Percentiles rank a stretch among this genome's conserved stretches.
Conservation (phyloP, 1,140 invertebrate species). For the Aethina tumida region DNA sequence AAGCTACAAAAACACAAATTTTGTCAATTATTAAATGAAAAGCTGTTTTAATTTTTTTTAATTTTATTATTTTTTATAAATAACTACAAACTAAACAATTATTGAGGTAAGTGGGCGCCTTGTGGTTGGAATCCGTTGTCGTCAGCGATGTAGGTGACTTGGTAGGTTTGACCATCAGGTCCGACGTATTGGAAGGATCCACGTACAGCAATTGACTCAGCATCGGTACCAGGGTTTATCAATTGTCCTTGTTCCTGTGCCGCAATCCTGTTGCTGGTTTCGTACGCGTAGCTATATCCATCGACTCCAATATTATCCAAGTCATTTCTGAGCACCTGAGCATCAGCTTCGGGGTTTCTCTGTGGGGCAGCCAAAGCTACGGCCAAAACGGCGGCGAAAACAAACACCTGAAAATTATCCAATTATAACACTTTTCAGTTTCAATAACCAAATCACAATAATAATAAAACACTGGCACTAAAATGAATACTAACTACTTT, state of each 20-base stretch:
- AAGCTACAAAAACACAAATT: too few species aligned
- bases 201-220: slow-evolving; percentile 46
- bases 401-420: slow-evolving; percentile 9
- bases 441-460: neutral
- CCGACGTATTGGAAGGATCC: slow-evolving; percentile 51
- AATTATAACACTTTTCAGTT: neutral
- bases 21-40: too few species aligned
- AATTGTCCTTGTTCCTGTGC: slow-evolving; percentile 42
- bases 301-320: slow-evolving; percentile 38
- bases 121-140: slow-evolving; percentile 62
- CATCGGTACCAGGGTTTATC: slow-evolving; percentile 41
- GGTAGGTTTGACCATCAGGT: slow-evolving; percentile 49
- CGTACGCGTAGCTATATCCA: slow-evolving; percentile 41
- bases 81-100: slow-evolving; percentile 1
- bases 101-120: slow-evolving; percentile 45
- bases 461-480: neutral
- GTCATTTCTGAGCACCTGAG: slow-evolving; percentile 33
- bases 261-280: slow-evolving; percentile 49
- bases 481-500: slow-evolving; percentile 9
- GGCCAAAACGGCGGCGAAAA: slow-evolving; percentile 16
- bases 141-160: slow-evolving; percentile 54
- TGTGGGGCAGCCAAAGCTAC: slow-evolving; percentile 33
- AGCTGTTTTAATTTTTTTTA: too few species aligned
- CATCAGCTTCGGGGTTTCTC: slow-evolving; percentile 23
- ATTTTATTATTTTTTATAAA: too few species aligned